Base-by-base conservation (phyloP, 1,140 invertebrate genomes). In the Camponotus vicinus region DNA sequence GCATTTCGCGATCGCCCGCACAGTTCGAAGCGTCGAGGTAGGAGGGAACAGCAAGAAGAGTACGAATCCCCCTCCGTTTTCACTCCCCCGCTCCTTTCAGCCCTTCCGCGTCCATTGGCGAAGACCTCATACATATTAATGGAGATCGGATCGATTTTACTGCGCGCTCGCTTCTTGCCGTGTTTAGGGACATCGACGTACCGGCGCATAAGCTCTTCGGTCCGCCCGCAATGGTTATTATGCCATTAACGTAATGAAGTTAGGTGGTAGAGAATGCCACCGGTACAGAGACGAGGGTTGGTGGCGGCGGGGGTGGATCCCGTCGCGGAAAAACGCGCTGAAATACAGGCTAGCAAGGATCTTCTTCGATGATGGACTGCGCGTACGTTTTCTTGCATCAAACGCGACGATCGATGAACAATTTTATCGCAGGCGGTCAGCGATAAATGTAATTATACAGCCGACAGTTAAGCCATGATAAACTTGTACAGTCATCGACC, bases 121-220 rank as follows among this genome's bases (percentile, higher is more conserved):
- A 92, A 92, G 91, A 92, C 93, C 93, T 95, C 93, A 95, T 95
- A 92, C 93, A 95, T 95, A 94, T 95, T 95, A 94, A 95, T 94
- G 90, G 80, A 64, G 85, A 87, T 88, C 71, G 79, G 91, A 94
- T 94, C 92, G 93, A 94, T 94, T 92, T 92, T 92, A 78, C 42
- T 61, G 76, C 66, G 34, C 64, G 61, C 77, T 85, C 85, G 87
- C 49, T 90, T 92, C 91, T 89, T 86, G 88, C 91, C 91, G 75
- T 92, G 91, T 93, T 93, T 93, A 91, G 92, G 89, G 87, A 91
- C 90, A 90, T 90, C 86, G 89, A 90, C 90, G 89, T 94, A 92
- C 90, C 83, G 88, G 90, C 88, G 88, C 92, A 92, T 93, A 93
- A 94, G 93, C 93, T 93, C 88, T 89, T 92, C 88, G 73, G 69